Conservation (phyloP, 2,113 vertebrate species). For the Stictonetta naevosa region DNA sequence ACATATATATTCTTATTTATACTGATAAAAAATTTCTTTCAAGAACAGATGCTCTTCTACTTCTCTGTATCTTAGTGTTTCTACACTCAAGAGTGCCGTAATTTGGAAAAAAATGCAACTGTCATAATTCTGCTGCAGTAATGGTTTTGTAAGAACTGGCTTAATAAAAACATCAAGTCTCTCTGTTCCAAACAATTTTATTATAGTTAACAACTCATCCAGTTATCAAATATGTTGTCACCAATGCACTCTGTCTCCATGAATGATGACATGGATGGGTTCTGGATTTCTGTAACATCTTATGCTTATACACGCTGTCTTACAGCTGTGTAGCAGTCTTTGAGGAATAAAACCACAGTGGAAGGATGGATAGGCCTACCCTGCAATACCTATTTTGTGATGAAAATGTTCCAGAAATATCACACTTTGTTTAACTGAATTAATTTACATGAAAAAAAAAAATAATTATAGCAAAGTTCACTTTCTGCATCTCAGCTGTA, state of each 20-base stretch:
- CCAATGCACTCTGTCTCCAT: not conserved
- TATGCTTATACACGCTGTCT: not conserved
- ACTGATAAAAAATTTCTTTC: not conserved
- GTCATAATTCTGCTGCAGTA: not conserved
- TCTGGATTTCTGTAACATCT: not conserved
- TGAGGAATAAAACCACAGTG: not conserved
- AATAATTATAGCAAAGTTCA: not conserved
- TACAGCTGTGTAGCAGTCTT: not conserved
- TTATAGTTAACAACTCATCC: constrained; percentile 35
- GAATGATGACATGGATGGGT: not conserved
- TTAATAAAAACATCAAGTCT: constrained; percentile 33
- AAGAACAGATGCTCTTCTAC: not conserved
- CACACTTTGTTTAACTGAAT: not conserved
- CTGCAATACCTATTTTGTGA: not conserved
- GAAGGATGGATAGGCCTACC: not conserved
- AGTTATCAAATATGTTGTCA: constrained; percentile 19
- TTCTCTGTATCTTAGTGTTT: not conserved
- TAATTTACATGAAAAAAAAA: not conserved
- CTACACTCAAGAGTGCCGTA: not conserved
- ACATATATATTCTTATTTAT: not conserved
- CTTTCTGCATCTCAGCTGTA: not conserved
- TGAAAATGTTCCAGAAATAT: not conserved
- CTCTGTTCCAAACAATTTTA: constrained; percentile 15
- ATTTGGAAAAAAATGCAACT: not conserved
- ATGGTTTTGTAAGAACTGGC: not conserved